Evolutionary conservation across 1,140 invertebrate genomes (phyloP).

Genomic region (Drosophila navojoa): DNA sequence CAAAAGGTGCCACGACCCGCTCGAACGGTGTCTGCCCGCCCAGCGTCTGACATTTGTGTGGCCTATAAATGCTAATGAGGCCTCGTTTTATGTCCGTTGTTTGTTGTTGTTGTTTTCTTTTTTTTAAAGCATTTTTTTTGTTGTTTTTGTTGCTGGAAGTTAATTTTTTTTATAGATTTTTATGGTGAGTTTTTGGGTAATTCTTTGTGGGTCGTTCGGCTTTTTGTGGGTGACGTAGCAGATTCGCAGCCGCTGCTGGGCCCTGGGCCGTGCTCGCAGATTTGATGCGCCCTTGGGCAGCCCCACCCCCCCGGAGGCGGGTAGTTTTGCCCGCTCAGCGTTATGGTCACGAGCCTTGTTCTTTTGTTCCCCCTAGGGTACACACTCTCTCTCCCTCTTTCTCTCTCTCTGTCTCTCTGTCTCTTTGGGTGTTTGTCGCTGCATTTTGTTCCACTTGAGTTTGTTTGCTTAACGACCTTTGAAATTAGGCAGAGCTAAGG

Average conservation of each 20-base stretch:
- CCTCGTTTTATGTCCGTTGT: conserved; percentile 32
- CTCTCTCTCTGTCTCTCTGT: conserved; percentile 13
- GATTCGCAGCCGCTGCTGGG: not conserved
- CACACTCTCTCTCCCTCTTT: conserved; percentile 1
- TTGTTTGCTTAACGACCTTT: conserved; percentile 84
- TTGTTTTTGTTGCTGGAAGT: conserved; percentile 17
- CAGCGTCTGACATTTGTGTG: conserved; percentile 62
- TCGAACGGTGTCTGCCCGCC: not conserved
- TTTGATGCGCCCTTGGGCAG: conserved; percentile 29
- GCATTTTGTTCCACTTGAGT: conserved; percentile 83
- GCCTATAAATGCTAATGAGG: conserved; percentile 80
- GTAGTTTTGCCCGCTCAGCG: conserved; percentile 45
- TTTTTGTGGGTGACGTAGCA: conserved; percentile 11
- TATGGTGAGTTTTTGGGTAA: conserved; percentile 74
- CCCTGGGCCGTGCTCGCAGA: conserved; percentile 12
- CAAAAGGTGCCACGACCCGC: conserved; percentile 49
- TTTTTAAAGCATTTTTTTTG: conserved; percentile 22
- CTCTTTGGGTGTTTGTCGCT: conserved; percentile 42
- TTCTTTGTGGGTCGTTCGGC: conserved; percentile 69
- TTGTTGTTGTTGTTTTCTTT: conserved; percentile 26
- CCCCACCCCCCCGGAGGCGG: conserved; percentile 19
- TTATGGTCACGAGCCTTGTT: conserved; percentile 44
- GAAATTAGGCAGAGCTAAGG: conserved; percentile 81
- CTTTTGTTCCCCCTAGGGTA: conserved; percentile 21
- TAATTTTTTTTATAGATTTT: conserved; percentile 72